These are phyloP conservation scores for Odontamblyopus rebecca DNA, from an alignment of 2,797 vertebrate species.

Conservation along the genomic window DNA sequence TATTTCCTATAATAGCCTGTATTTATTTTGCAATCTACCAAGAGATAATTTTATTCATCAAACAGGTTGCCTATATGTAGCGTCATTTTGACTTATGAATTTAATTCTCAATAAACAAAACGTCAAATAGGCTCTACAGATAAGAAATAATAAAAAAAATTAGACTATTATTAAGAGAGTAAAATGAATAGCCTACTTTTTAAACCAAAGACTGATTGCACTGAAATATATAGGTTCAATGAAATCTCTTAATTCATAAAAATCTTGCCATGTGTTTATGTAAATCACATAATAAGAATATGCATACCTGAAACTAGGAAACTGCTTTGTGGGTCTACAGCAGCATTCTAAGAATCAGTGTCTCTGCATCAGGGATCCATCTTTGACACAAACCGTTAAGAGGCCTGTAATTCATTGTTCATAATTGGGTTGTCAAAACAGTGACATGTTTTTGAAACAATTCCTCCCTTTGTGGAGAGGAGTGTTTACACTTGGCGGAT, in stretches of 20 bases:
- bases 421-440: neutral
- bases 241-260: neutral
- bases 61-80: neutral
- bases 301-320: neutral
- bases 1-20: too few species aligned
- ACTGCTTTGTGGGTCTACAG: neutral
- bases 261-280: neutral
- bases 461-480: conserved; percentile 12
- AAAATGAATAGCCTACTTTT: neutral
- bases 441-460: neutral
- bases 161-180: too few species aligned
- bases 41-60: neutral
- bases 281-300: neutral
- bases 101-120: neutral
- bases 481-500: conserved; percentile 91
- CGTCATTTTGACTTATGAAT: neutral
- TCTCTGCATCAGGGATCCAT: neutral
- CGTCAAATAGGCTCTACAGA: neutral
- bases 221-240: neutral
- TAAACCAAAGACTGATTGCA: neutral
- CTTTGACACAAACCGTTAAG: neutral
- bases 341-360: neutral
- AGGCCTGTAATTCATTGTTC: neutral
- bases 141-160: too few species aligned
- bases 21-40: too few species aligned